Evolutionary conservation across 2,113 vertebrate genomes (phyloP).

Genomic region (Pavo muticus): DNA sequence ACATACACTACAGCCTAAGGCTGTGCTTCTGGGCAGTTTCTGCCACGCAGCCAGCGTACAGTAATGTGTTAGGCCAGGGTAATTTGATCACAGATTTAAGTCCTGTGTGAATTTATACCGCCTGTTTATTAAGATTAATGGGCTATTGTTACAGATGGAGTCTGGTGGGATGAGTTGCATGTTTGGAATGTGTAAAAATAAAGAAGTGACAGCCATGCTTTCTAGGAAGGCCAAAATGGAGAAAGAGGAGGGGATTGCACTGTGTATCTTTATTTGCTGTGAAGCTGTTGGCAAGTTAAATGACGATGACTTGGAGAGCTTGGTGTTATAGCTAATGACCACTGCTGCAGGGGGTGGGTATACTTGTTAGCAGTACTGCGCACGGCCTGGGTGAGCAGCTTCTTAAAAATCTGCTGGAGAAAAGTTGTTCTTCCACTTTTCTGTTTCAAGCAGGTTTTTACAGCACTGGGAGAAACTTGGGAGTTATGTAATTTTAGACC

Average conservation of each 20-base stretch:
- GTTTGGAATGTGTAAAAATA: neutral
- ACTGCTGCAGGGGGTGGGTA: accelerated
- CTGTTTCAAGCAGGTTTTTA: neutral
- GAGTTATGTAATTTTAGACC: neutral
- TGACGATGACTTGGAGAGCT: neutral
- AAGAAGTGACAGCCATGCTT: neutral
- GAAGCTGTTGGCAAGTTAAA: neutral
- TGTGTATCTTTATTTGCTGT: neutral
- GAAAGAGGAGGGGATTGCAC: neutral
- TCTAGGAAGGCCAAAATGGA: neutral
- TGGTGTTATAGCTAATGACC: neutral
- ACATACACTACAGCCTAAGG: accelerated
- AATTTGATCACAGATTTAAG: neutral
- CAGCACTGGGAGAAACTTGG: neutral
- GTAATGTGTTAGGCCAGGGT: neutral
- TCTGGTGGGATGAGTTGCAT: neutral
- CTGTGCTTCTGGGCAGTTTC: neutral
- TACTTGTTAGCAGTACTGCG: neutral
- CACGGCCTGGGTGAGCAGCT: neutral
- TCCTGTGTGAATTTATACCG: neutral
- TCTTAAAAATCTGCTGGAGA: neutral
- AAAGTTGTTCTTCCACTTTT: neutral
- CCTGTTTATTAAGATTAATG: neutral
- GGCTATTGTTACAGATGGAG: neutral
- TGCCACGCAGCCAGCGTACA: neutral